Evolutionary conservation across 2,888 invertebrate genomes (phyloP).

Genomic region (Aphidoletes aphidimyza): DNA sequence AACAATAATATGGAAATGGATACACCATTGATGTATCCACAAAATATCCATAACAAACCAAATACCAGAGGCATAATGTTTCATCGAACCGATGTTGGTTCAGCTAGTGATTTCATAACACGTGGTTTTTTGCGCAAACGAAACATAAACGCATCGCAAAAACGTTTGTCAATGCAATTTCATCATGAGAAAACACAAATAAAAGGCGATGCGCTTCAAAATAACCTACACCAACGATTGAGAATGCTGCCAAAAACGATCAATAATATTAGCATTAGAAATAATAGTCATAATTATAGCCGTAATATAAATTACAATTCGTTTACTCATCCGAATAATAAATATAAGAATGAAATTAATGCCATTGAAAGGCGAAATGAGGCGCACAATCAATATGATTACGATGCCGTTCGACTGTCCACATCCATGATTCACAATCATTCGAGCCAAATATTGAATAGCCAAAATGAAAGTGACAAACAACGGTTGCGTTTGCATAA

Average conservation of each 20-base stretch:
- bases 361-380: slow-evolving; percentile 55
- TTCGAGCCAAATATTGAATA: background rate
- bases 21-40: background rate
- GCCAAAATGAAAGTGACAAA: background rate
- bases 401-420: no score
- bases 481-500: no score
- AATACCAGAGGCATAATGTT: background rate
- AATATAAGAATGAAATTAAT: slow-evolving; percentile 43
- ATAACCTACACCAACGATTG: background rate
- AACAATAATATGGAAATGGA: no score
- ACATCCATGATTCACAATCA: background rate
- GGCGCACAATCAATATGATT: background rate
- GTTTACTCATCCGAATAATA: slow-evolving; percentile 16
- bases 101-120: background rate
- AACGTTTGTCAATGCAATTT: background rate
- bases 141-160: slow-evolving; percentile 21
- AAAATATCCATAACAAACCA: background rate
- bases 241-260: slow-evolving; percentile 25
- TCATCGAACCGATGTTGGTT: background rate
- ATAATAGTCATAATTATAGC: slow-evolving; percentile 58
- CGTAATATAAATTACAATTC: slow-evolving; percentile 49
- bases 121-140: slow-evolving; percentile 2
- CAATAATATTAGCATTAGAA: slow-evolving; percentile 56
- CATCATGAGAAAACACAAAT: background rate
- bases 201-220: background rate